Conservation (phyloP, 2,888 invertebrate species). For the Drosophila prostipennis region DNA sequence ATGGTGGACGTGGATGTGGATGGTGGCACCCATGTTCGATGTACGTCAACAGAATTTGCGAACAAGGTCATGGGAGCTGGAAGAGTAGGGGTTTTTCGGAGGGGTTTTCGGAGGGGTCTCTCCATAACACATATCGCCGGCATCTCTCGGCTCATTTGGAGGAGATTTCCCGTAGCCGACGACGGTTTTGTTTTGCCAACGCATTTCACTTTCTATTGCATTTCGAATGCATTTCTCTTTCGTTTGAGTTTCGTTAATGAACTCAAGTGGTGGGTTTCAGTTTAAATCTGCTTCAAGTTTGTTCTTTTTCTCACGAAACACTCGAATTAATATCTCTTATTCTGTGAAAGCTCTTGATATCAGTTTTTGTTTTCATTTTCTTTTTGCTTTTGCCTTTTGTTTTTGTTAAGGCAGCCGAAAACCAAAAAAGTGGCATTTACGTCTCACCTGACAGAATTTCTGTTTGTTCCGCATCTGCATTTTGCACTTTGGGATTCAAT, state of each 20-base stretch:
- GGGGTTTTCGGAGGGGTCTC: conserved; percentile 13
- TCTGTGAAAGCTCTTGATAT: conserved; percentile 40
- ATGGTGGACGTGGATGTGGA: conserved; percentile 14
- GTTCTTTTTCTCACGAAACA: conserved; percentile 34
- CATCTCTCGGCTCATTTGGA: conserved; percentile 63
- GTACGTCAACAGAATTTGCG: conserved; percentile 55
- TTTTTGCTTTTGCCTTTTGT: conserved; percentile 44
- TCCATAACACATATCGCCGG: conserved; percentile 58
- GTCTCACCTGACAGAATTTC: conserved; percentile 50
- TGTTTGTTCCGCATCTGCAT: conserved; percentile 30
- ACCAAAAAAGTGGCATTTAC: conserved; percentile 53
- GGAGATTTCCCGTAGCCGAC: conserved; percentile 22
- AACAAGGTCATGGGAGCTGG: conserved; percentile 71
- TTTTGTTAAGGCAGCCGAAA: conserved; percentile 56
- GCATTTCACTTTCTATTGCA: conserved; percentile 79
- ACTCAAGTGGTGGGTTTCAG: conserved; percentile 62
- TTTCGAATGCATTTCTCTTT: conserved; percentile 65
- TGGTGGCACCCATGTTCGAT: conserved; percentile 49
- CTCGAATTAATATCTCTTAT: conserved; percentile 17
- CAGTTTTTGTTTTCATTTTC: conserved; percentile 9
- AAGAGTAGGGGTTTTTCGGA: no score
- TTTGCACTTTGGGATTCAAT: conserved; percentile 24
- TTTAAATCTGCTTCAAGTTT: conserved; percentile 34
- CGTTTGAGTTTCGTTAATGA: conserved; percentile 24
- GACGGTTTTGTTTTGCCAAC: conserved; percentile 54